Evolutionary conservation across 2,113 vertebrate genomes (phyloP), one percentile per base, ranked within the genome.

Genomic region (Pelvicachromis taeniatus): DNA sequence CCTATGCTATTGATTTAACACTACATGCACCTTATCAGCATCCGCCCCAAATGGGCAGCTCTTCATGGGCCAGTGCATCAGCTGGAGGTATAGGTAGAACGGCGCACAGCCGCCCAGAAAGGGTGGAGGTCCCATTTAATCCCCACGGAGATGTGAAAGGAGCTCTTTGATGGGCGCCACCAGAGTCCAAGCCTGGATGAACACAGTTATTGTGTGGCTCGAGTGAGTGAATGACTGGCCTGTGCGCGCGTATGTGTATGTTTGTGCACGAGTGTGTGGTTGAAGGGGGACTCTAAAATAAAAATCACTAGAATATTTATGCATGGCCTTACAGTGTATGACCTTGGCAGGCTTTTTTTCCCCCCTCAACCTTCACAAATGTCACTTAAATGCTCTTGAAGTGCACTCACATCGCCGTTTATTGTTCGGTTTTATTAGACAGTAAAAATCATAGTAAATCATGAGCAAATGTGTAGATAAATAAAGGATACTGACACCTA

Each of bases 151-250:
- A 86, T 48, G 91, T 92, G 90, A 93, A 93, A 92, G 91, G 59
- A 84, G 78, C 77, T 85, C 91, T 95, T 93, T 95, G 92, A 94
- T 87, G 58, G 54, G 86, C 31, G 6, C 84, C 89, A 85, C 79
- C 55, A 35, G 75, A 81, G 65, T 87, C 91, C 78, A 77, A 83
- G 88, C 82, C 40, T 80, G 82, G 83, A 93, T 93, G 88, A 95
- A 94, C 91, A 91, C 81, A 14, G 80, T 80, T 87, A 91, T 89
- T 94, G 92, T 94, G 88, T 59, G 90, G 70, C 48, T 91, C 26
- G 83, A 85, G 89, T 87, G 87, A 50, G 42, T 93, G 90, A 93
- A 93, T 92, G 88, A 56, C 59, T 83, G 58, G 85, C 38, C 55
- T 92, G 89, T 92, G 85, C 56, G 81, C 82, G 40, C 35, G 35